Base-by-base conservation (phyloP, 2,797 vertebrate genomes). In the Brachyalestes nurse region DNA sequence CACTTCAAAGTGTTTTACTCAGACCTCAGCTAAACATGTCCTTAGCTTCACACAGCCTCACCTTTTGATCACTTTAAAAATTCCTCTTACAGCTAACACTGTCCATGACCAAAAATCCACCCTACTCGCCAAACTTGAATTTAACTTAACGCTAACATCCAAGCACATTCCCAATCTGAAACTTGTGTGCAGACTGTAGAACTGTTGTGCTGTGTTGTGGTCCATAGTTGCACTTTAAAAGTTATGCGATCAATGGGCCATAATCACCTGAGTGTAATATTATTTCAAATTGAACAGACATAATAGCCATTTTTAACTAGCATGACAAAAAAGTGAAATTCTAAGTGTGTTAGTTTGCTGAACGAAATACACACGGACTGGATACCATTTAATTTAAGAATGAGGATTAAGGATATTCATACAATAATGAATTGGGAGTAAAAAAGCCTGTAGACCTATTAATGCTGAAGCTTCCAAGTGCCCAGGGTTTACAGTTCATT, bases 391-490 rank as follows among this genome's bases (percentile, higher is more conserved):
- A 77, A 21, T 57, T 34, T 14, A 73, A 66, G 75, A 47, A 70
- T 58, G 53, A 80, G 55, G 40, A 40, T n/a, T 73, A 75, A 57
- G 9, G 14, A 71, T 77, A 78, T 61, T 72, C 65, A 25, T 61
- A 78, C 58, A 69, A 25, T 17, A 1, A 77, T 16, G 57, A 73
- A 71, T 77, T 78, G 67, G 78, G 55, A 79, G 62, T 57, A 42
- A 66, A 6, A 40, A 70, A 74, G 21, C 69, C 65, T 47, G 42
- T 64, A 65, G 42, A 85, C 42, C 60, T 87, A 79, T 79, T 75
- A 77, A 84, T 80, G 79, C 25, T 71, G 74, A 87, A 83, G 77
- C 86, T 85, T 87, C 86, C 79, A 83, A 75, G 77, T 83, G 82
- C 82, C 83, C 77, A 77, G 60, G 70, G 78, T 83, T 85, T 85